These are phyloP conservation scores for Saccopteryx leptura DNA, from an alignment of 2,113 vertebrate species.

Conservation along the genomic window DNA sequence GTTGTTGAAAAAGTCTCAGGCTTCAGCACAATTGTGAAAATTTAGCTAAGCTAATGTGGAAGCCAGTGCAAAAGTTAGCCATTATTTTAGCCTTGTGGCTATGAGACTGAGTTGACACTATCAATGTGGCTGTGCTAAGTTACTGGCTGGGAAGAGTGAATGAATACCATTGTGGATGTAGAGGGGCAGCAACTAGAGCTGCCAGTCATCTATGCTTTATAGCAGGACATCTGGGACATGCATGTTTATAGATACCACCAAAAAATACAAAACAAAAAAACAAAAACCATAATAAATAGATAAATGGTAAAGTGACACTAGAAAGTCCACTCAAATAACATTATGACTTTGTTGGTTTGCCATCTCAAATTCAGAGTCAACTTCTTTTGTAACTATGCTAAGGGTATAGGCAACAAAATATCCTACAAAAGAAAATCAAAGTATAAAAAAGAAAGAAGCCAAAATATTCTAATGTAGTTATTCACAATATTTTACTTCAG, in stretches of 20 bases:
- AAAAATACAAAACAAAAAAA: too few species aligned
- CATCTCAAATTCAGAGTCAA: neutral
- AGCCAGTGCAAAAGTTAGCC: neutral
- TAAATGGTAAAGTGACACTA: neutral
- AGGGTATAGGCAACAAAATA: neutral
- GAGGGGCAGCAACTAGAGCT: neutral
- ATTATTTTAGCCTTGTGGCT: neutral
- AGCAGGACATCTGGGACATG: neutral
- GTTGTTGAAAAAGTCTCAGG: neutral
- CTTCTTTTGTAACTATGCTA: neutral
- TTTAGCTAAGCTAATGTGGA: neutral
- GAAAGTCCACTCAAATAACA: neutral
- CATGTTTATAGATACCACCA: neutral
- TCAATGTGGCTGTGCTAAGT: neutral
- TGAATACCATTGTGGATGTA: neutral
- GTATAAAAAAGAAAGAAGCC: neutral
- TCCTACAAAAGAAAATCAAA: neutral
- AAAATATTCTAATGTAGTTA: neutral
- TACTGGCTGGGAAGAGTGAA: neutral
- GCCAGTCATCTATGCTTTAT: neutral
- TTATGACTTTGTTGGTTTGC: neutral
- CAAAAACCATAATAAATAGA: neutral
- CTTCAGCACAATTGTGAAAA: neutral
- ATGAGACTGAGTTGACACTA: neutral
- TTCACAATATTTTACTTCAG: neutral